Evolutionary conservation across 37 sponge, comb jelly and placozoan species (phyloP).

Genomic region (Ephydatia muelleri): DNA sequence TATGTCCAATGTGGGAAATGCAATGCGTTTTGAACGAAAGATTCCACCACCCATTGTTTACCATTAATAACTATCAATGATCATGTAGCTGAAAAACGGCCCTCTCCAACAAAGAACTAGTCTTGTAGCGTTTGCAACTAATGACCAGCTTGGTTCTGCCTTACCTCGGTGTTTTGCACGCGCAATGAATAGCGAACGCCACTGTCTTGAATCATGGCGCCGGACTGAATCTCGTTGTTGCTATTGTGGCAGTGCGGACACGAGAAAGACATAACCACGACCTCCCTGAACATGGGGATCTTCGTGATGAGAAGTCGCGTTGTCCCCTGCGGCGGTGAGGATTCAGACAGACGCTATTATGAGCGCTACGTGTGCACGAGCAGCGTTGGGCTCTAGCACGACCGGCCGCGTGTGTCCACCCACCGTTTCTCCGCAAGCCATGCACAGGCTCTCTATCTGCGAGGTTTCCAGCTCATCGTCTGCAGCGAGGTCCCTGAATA

Average conservation of each 20-base stretch:
- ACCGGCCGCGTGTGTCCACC: conserved; percentile 21
- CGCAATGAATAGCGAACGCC: conserved; percentile 74
- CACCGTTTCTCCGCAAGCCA: conserved; percentile 71
- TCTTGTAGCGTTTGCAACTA: no score
- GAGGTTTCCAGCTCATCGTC: conserved; percentile 47
- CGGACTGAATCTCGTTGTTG: conserved; percentile 83
- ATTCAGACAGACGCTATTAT: no score
- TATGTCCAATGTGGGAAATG: no score
- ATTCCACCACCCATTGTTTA: no score
- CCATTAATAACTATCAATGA: no score
- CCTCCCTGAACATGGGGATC: conserved; percentile 94
- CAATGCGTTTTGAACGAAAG: no score
- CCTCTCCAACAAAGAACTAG: no score
- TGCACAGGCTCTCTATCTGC: conserved; percentile 79
- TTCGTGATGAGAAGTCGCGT: conserved; percentile 87
- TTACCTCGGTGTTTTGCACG: conserved; percentile 52
- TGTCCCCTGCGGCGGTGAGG: conserved; percentile 62
- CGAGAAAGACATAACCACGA: conserved; percentile 81
- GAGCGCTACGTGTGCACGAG: no score
- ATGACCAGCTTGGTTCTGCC: no score
- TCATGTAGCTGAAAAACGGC: no score
- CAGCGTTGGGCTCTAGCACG: no score
- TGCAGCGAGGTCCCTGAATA: conserved; percentile 49
- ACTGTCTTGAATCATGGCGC: conserved; percentile 53
- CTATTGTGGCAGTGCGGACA: conserved; percentile 83